Evolutionary conservation across 2,113 vertebrate species (phyloP).

Genomic region (Albula goreensis): DNA sequence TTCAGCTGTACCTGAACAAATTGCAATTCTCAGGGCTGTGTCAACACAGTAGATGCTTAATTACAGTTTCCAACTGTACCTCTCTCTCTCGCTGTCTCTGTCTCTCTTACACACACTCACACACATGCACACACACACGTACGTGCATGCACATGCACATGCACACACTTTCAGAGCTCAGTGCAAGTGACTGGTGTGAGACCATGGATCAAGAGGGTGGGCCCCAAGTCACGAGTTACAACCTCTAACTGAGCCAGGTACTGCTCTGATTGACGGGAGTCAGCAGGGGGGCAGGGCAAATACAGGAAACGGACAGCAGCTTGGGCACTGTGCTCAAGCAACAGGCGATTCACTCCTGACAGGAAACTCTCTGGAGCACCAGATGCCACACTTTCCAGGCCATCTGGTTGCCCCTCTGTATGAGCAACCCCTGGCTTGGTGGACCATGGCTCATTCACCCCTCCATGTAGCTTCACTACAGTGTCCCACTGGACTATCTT

Average conservation of each 20-base stretch:
- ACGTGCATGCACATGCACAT: background rate
- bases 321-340: slow-evolving; percentile 62
- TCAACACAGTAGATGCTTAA: background rate
- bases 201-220: slow-evolving; percentile 82
- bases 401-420: slow-evolving; percentile 28
- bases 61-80: background rate
- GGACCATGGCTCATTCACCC: slow-evolving; percentile 23
- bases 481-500: slow-evolving; percentile 82
- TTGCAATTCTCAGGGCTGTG: background rate
- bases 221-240: slow-evolving; percentile 76
- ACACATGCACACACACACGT: background rate
- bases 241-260: slow-evolving; percentile 78
- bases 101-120: background rate
- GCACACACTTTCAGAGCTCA: slow-evolving; percentile 73
- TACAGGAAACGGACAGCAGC: slow-evolving; percentile 84
- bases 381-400: background rate
- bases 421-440: slow-evolving; percentile 34
- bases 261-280: slow-evolving; percentile 62
- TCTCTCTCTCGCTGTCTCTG: background rate
- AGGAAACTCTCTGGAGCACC: slow-evolving; percentile 53
- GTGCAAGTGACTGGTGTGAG: slow-evolving; percentile 87
- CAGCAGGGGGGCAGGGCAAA: slow-evolving; percentile 76
- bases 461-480: slow-evolving; percentile 58
- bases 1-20: too few species aligned
- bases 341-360: slow-evolving; percentile 64